phyloP scores from a whole-genome alignment of 2,888 invertebrate species.

The Thecocarcelia acutangulata region DNA sequence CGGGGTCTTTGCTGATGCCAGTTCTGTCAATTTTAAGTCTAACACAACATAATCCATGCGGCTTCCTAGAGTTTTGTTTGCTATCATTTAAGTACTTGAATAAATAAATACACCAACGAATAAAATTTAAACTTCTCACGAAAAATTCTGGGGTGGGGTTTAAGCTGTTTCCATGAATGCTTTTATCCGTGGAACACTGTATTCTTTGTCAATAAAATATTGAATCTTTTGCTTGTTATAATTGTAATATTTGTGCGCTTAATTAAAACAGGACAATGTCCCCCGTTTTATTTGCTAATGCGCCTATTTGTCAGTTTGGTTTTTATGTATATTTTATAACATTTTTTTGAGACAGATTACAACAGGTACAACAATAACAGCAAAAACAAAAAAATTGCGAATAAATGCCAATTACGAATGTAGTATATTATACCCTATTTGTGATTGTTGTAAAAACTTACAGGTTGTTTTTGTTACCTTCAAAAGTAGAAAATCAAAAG shows the following conservation, averaged over 20 bases:
- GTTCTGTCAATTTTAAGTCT: no score
- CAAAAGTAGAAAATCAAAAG: constrained; percentile 26
- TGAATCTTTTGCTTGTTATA: no score
- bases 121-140: no score
- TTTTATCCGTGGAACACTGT: no score
- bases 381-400: constrained; percentile 10
- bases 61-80: no score
- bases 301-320: constrained; percentile 35
- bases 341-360: constrained; percentile 77
- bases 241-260: neutral
- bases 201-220: no score
- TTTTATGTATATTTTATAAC: constrained; percentile 79
- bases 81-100: no score
- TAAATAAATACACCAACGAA: no score
- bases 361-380: constrained; percentile 64
- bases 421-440: constrained; percentile 67
- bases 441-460: constrained; percentile 21
- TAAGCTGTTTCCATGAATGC: no score
- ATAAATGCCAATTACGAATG: constrained; percentile 63
- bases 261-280: constrained; percentile 33
- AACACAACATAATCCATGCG: no score
- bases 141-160: no score
- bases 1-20: no score
- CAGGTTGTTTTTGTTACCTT: neutral
- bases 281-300: constrained; percentile 6